Evolutionary conservation across 2,888 invertebrate species (phyloP).

Genomic region (Ernsta delagoae): DNA sequence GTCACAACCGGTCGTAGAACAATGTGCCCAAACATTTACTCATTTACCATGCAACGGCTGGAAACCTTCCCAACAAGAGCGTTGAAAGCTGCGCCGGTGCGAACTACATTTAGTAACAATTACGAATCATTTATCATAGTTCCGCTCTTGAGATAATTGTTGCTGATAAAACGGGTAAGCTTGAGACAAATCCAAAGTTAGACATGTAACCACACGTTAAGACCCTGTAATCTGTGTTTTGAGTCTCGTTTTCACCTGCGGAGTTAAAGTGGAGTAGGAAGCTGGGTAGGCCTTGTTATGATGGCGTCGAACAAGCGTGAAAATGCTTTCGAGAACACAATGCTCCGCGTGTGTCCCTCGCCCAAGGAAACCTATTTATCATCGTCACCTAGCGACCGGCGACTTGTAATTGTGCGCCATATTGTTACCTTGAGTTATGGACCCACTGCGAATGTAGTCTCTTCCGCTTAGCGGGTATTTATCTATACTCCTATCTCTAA

Average conservation of each 20-base stretch:
- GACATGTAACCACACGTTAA: slow-evolving; percentile 23
- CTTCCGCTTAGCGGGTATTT: slow-evolving; percentile 60
- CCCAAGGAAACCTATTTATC: slow-evolving; percentile 78
- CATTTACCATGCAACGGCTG: slow-evolving; percentile 64
- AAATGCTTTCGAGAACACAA: slow-evolving; percentile 51
- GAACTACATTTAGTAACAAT: slow-evolving; percentile 47
- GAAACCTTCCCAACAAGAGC: slow-evolving; percentile 32
- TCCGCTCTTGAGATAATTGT: slow-evolving; percentile 55
- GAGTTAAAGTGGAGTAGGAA: slow-evolving; percentile 12
- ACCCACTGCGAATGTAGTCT: slow-evolving; percentile 58
- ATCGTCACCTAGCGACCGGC: slow-evolving; percentile 73
- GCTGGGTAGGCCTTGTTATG: slow-evolving; percentile 31
- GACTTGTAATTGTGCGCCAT: slow-evolving; percentile 80
- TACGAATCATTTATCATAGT: slow-evolving; percentile 56
- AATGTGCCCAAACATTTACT: slow-evolving; percentile 78
- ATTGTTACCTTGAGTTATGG: slow-evolving; percentile 80
- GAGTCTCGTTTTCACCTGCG: slow-evolving; percentile 20
- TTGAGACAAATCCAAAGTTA: slow-evolving; percentile 39
- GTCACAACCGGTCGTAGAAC: slow-evolving; percentile 79
- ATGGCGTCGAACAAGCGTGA: slow-evolving; percentile 44
- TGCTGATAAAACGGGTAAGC: slow-evolving; percentile 46
- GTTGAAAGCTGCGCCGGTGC: slow-evolving; percentile 40
- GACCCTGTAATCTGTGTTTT: slow-evolving; percentile 17
- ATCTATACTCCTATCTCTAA: slow-evolving; percentile 20
- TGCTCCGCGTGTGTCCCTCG: slow-evolving; percentile 63